Conservation (phyloP, 2,797 vertebrate genomes). For the Sitta carolinensis region DNA sequence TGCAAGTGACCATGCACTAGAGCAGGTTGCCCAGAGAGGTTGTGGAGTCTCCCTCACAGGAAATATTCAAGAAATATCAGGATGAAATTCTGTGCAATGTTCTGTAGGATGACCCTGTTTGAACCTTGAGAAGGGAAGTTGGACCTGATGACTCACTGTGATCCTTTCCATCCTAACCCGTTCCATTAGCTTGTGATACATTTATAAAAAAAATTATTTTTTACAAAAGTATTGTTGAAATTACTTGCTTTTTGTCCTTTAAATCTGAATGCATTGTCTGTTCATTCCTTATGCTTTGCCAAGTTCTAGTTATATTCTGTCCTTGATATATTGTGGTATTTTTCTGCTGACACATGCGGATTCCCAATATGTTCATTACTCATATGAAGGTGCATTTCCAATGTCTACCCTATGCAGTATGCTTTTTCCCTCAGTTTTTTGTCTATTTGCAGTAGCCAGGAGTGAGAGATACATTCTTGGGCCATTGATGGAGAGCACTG, state of each 20-base stretch:
- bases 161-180: no score
- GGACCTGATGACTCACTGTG: not conserved
- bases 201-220: not conserved
- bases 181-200: not conserved
- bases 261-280: not conserved
- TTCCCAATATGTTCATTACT: not conserved
- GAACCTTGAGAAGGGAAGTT: not conserved
- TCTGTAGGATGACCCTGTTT: not conserved
- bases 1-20: not conserved
- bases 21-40: not conserved
- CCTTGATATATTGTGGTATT: not conserved
- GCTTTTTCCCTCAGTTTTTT: not conserved
- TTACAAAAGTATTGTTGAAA: not conserved
- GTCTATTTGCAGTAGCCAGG: not conserved
- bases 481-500: not conserved
- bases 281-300: not conserved
- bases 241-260: not conserved
- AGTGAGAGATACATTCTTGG: not conserved
- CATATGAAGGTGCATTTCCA: not conserved
- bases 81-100: no score
- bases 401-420: not conserved
- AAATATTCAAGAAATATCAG: not conserved
- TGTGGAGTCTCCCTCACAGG: not conserved
- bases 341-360: not conserved
- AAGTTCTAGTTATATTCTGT: not conserved